Evolutionary conservation across 64 coral and sea anemone genomes (phyloP), one percentile per base, ranked within the genome.

Genomic region (Pocillopora damicornis): DNA sequence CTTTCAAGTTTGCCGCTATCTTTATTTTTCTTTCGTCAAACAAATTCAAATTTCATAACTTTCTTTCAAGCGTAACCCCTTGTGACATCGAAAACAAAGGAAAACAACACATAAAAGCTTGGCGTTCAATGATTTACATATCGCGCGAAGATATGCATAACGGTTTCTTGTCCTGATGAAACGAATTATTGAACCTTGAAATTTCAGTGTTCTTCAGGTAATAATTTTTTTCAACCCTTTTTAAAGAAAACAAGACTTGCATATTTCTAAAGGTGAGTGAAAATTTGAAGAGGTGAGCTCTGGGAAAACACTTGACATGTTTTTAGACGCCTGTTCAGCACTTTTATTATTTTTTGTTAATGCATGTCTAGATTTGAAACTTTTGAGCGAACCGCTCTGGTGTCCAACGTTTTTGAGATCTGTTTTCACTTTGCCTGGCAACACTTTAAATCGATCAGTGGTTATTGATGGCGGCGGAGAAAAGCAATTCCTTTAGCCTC

Each of bases 41-140:
- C n/a, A 79, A 79, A 79, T 79, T 79, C 77, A 79, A 79, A 60
- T 58, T 60, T 79, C n/a, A 59, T 15, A n/a, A 20, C 12, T 14
- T 71, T 20, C n/a, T 60, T 61, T 79, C 25, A 59, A 82, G 60
- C 17, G 35, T 83, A 67, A 79, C 8, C 80, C n/a, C 60, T 67
- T 83, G 58, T 63, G 80, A 20, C 35, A 17, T 68, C 7, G 17
- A 63, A 64, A 83, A 83, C 61, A 83, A 45, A 62, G 61, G 42
- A 65, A 18, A 42, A 63, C 60, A 82, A 62, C 45, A 65, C 37
- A 63, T 63, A 42, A 71, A n/a, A 11, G 23, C 25, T 35, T 5
- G 79, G 62, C 13, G 14, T 36, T 17, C 42, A 7, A 7, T 51
- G 42, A 83, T 83, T 68, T 45, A 63, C 63, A 83, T 83, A 68